Evolutionary conservation across 2,113 vertebrate genomes (phyloP), one percentile per base, ranked within the genome.

Genomic region (Hirundichthys speculiger): DNA sequence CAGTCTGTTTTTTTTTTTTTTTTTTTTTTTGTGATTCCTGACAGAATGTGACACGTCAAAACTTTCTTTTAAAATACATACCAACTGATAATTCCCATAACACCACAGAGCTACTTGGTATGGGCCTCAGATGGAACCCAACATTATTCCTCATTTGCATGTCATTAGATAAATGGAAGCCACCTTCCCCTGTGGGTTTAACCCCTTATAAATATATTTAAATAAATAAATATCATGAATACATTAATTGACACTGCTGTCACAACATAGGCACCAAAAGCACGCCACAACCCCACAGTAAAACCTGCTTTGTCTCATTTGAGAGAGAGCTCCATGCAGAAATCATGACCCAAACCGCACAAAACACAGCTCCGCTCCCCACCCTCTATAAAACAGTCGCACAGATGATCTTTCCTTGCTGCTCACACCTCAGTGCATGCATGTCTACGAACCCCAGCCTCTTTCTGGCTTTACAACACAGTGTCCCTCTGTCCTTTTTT

Each of bases 191-290:
- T 82, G 73, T 86, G 90, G 92, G 79, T 86, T 87, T 88, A 84
- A 87, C 79, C 75, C 76, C 88, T 90, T 88, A 93, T 92, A 92
- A 92, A 93, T 92, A 93, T 92, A 92, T 93, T 93, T 93, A 91
- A 92, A 92, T 93, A 92, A 89, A 92, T 93, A 92, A 91, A 92
- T 93, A 89, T 92, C 87, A 92, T 92, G 90, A 93, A 92, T 92
- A 90, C 82, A 89, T 92, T 87, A 89, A 91, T 90, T 86, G 78
- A 74, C 71, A 89, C 62, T 73, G 80, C 47, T 74, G 75, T 81
- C 76, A 71, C 74, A 77, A 81, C 58, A 75, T 21, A 64, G 53
- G 69, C 77, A 60, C 71, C 88, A 83, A 85, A 89, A 85, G 69
- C 79, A 78, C 22, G 13, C 49, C 30, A 34, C 30, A 40, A 18